Evolutionary conservation across 2,888 invertebrate genomes (phyloP), one percentile per base, ranked within the genome.

Genomic region (Neocrepidodera transversa): DNA sequence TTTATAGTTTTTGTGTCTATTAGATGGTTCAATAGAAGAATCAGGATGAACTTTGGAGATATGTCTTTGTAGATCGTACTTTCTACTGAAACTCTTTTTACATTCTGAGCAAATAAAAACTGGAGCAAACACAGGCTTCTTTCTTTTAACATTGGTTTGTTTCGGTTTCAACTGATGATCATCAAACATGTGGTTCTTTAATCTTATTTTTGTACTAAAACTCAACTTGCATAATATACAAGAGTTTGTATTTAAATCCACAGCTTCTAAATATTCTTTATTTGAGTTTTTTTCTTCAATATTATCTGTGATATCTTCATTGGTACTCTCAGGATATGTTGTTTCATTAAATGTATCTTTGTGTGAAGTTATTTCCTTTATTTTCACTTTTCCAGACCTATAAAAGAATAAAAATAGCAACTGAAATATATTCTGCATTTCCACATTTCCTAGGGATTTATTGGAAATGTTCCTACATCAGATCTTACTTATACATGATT

Each of bases 21-120:
- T 56, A 2, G 65, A 64, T 13, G 58, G 58, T 45, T 54, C 30
- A 7, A 35, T 28, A 54, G 47, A n/a, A 18, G 48, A 42, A 52
- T 58, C 59, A 1, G 68, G 68, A 58, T 77, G 77, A 62, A 74
- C 71, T 2, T 56, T 58, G 50, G 62, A 64, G n/a, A 70, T 67
- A 57, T 79, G 79, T 64, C 74, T 76, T 40, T 72, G 64, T 74
- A 78, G 74, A 55, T 79, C 79, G 57, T 69, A 73, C 60, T 77
- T 78, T 54, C 78, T 68, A 1, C 77, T 76, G 61, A 76, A 79
- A 18, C 74, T 74, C 62, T 75, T 77, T 1, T 65, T 49, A 53
- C 79, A 79, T 5, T 42, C 42, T 8, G 74, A 70, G 62, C 79
- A 79, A 40, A 69, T 74, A 56, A 73, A 73, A 23, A 66, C 56